Evolutionary conservation across 92 coral and sea anemone species (phyloP), one percentile per base, ranked within the genome.

Genomic region (Bergia sp.): DNA sequence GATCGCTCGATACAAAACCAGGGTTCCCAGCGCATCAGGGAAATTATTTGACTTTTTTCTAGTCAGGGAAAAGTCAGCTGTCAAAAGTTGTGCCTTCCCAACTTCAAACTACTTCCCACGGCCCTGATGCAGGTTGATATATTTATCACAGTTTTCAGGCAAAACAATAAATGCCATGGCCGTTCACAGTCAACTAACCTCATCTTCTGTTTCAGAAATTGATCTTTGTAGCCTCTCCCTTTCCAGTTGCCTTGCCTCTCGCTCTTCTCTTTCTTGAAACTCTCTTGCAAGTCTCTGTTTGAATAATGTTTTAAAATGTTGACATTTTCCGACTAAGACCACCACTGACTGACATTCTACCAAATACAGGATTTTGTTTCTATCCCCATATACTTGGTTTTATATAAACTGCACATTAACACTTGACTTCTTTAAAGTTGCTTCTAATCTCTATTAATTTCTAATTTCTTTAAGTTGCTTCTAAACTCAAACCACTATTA

Each of bases 191-290:
- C 20, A 79, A 79, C 23, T 38, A 13, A 80, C 85, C 85, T 80
- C 85, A 57, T 80, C 85, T 37, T 80, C 85, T 80, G 85, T 53
- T 80, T 80, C 85, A 16, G 85, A 80, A 37, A 57, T 29, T 55
- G 85, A 80, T 80, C 85, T 80, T 38, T 80, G 85, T 8, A 53
- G 71, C 57, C 85, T 57, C 37, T 57, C 37, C 16, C 85, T 57
- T 49, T 80, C 85, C 29, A 53, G 7, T 40, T 80, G 85, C 23
- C 73, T 80, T 37, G 72, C 29, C 15, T 37, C 13, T 15, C 49
- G 45, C 4, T 80, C 72, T 37, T 80, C 85, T 57, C 71, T 80
- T 80, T 57, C 85, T 13, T 80, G 85, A 57, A 80, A 45, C 49
- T 80, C 85, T 57, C 71, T 57, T 29, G 85, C 85, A 57, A 80